A percentile compares a stretch with the other conserved stretches of the same genome.
These are phyloP conservation scores for Cygnus olor DNA, from an alignment of 2,797 vertebrate species.

Conservation along the genomic window DNA sequence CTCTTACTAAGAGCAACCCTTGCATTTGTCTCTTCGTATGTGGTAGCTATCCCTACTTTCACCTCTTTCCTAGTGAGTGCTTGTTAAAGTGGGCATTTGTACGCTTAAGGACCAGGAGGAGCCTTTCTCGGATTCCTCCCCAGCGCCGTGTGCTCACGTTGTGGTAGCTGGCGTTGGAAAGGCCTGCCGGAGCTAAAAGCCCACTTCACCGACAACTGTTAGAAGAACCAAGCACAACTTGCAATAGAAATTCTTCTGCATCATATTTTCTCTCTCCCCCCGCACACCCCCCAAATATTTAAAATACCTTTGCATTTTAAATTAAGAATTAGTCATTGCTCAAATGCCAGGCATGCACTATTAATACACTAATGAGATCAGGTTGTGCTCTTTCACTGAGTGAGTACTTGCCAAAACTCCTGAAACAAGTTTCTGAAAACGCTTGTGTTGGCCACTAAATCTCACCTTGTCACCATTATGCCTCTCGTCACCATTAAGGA, in stretches of 20 bases:
- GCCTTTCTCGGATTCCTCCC: not conserved
- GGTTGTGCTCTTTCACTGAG: slow-evolving; percentile 15
- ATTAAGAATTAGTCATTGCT: slow-evolving; percentile 26
- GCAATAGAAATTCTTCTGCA: not conserved
- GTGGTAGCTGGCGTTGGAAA: not conserved
- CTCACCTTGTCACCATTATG: not conserved
- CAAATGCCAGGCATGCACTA: slow-evolving; percentile 27
- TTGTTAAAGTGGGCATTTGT: not conserved
- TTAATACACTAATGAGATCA: slow-evolving; percentile 59
- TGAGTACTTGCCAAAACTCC: slow-evolving; percentile 38
- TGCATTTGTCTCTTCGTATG: not conserved
- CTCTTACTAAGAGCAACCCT: not conserved
- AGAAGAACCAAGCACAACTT: not conserved
- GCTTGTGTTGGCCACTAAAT: not conserved
- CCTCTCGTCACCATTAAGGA: not conserved
- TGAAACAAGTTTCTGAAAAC: slow-evolving; percentile 21
- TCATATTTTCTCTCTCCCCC: slow-evolving; percentile 6
- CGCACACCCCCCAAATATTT: slow-evolving; percentile 34
- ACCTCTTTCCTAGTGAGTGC: not conserved
- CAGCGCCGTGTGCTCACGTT: accelerated
- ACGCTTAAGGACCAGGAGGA: not conserved
- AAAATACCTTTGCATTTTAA: slow-evolving; percentile 58
- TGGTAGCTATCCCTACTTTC: not conserved
- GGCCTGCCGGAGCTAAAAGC: not conserved
- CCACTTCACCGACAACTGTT: not conserved